phyloP scores from a whole-genome alignment of 2,888 invertebrate species.

The Cremastobaeus sp. region DNA sequence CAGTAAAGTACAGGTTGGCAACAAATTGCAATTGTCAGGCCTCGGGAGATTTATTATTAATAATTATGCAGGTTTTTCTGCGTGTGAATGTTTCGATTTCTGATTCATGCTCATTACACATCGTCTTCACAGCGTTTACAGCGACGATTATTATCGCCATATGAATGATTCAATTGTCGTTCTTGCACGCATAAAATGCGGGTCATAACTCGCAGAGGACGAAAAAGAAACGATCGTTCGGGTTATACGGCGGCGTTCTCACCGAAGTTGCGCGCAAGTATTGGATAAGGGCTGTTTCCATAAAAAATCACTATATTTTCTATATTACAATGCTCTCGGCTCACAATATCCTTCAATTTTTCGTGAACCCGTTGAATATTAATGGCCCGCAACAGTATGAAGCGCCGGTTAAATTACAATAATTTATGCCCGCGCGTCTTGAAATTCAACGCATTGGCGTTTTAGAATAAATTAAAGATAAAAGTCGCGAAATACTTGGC shows the following conservation, averaged over 20 bases:
- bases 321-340: constrained; percentile 26
- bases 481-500: no score
- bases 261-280: constrained; percentile 35
- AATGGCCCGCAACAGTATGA: no score
- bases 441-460: no score
- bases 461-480: no score
- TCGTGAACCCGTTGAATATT: no score
- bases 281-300: constrained; percentile 28
- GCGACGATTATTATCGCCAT: constrained; percentile 19
- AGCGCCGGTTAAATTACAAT: no score
- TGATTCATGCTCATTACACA: constrained; percentile 22
- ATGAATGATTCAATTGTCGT: constrained; percentile 31
- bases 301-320: constrained; percentile 19
- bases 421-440: no score
- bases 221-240: constrained; percentile 39
- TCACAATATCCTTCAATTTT: no score
- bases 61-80: neutral
- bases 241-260: constrained; percentile 25
- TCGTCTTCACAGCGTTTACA: constrained; percentile 12
- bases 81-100: neutral
- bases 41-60: no score
- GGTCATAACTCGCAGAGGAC: constrained; percentile 34
- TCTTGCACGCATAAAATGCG: constrained; percentile 48
- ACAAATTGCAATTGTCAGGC: neutral
- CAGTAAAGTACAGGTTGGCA: no score